Base-by-base conservation (phyloP, 2,888 invertebrate genomes). In the Sarcophaga variegata region DNA sequence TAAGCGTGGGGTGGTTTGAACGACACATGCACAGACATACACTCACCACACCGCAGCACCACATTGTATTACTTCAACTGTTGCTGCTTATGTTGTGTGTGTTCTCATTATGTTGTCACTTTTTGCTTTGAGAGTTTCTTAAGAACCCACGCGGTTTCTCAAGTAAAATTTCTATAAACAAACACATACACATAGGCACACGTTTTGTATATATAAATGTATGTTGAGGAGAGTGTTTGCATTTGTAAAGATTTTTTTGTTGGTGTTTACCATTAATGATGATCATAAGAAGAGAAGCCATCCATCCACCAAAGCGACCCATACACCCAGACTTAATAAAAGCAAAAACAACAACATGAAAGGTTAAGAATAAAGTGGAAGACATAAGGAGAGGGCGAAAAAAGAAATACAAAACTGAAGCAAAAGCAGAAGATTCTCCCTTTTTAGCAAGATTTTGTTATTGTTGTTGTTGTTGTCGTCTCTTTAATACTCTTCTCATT, bases 91-190 rank as follows among this genome's bases (percentile, higher is more conserved):
- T 62, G 37, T 45, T 60, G 3, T n/a, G 59, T 59, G 59, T 64
- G 64, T 69, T 81, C 49, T 62, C 17, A 67, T 62, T 81, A 49
- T 74, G 76, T 70, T 81, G 27, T 70, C 25, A 70, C 54, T 71
- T 72, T 10, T 22, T 54, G 60, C 54, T 25, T 37, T 37, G 37
- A 37, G 37, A 37, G 20, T 47, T 82, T 82, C 74, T 74, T 25
- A 59, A 78, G 83, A 86, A 83, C 86, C 86, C 86, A 86, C 86
- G 86, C 81, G 83, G 83, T 81, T 83, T 81, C 27, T 59, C 20
- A 37, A 72, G 54, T 63, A 78, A 62, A 49, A 78, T 54, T 54
- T 54, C 17, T 54, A 54, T 54, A 17, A 12, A 54, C 17, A 17
- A 54, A 54, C 17, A 17, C 3, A 49, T 12, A 17, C 54, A 54